Evolutionary conservation across 2,797 vertebrate species (phyloP), one percentile per base, ranked within the genome.

Genomic region (Neopelma chrysocephalum): DNA sequence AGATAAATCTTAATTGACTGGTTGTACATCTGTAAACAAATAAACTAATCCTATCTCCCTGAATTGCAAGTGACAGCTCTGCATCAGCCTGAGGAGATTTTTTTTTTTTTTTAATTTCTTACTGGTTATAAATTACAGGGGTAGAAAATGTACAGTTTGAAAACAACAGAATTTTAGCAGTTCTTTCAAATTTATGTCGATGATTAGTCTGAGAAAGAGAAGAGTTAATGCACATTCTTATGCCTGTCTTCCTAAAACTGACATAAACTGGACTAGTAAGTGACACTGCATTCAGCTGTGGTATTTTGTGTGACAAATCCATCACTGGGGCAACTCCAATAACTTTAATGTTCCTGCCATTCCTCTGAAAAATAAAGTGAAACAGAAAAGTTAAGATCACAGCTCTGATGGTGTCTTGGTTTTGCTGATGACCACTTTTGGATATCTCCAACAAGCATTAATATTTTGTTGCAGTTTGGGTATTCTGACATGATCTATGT

Each of bases 1-100:
- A 95, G 94, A 96, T 92, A 95, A 95, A 91, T 77, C 78, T 96
- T 95, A 95, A 96, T 93, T 96, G 96, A 94, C 82, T 3, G 22
- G 40, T 82, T 79, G 45, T 89, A 92, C 56, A 36, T 87, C 68
- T 85, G 60, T 95, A 97, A 96, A 95, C 64, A 96, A 96, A 94
- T 91, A 93, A 96, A 93, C 77, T 70, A 94, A 93, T 87, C 80
- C 32, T 85, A 87, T 71, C 77, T 91, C 62, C 23, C 38, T 56
- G 80, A 89, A 82, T 51, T 93, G n/a, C 60, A 87, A 95, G 70
- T 57, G 57, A 73, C 56, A 92, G 36, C 25, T 94, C 89, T 88
- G 75, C 32, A 76, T 40, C 56, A 64, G 48, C 53, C 34, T 80
- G 27, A 77, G 56, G 12, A 77, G 69, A 70, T 29, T 62, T 26